Base-by-base conservation (phyloP, 2,797 vertebrate species). In the Mus caroli region DNA sequence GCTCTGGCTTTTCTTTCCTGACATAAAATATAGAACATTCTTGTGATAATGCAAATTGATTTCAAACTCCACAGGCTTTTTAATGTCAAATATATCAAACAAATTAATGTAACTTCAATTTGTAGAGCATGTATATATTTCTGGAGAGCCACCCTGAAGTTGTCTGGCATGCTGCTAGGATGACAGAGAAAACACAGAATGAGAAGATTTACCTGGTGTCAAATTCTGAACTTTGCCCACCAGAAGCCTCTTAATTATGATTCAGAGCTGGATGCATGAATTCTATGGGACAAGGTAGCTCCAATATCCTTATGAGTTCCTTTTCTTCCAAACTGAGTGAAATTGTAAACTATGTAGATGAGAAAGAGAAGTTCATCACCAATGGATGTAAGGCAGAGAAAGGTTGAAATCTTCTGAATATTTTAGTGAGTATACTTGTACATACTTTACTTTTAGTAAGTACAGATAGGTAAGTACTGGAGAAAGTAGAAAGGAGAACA, bases 31-130 rank as follows among this genome's bases (percentile, higher is more conserved):
- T 73, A 17, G 31, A 90, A 80, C 1, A 9, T 95, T 94, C 94
- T 80, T 90, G 13, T 82, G n/a, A 92, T 84, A 92, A 91, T 96
- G 43, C 46, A 95, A 92, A 95, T 37, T 89, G 71, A 94, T 89
- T 71, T 96, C 54, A 96, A 97, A 92, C 77, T 89, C 75, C 91
- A 92, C n/a, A 34, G 40, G 92, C 82, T 73, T 62, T 88, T 90
- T 92, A 90, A 64, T 71, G 92, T 94, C 15, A 94, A 95, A 73
- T 95, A 79, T 80, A 95, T 91, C 83, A 95, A 90, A 67, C 50
- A 40, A 85, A 76, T 94, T 95, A 95, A 95, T 75, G 3, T 78
- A 92, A 1, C 79, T 91, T 15, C 58, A 96, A 91, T 90, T 94
- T 94, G 46, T 31, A 82, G 26, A 94, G 54, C 26, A 88, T 58